phyloP scores from a whole-genome alignment of 2,888 invertebrate species.

The Diplazon laetatorius region DNA sequence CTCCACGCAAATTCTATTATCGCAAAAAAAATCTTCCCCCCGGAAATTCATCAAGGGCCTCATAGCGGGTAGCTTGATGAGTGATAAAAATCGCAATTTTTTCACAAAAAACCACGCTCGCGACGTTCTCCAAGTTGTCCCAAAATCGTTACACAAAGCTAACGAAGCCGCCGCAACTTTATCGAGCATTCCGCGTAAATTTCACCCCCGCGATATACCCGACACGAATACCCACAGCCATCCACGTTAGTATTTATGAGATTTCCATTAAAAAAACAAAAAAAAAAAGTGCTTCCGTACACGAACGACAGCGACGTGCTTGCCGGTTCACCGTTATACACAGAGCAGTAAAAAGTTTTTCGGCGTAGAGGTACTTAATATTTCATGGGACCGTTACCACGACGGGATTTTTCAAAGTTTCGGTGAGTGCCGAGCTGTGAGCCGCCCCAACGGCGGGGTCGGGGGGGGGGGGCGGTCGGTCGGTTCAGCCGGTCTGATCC shows the following conservation, averaged over 20 bases:
- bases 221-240: not conserved
- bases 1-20: not conserved
- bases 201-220: not conserved
- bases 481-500: not conserved
- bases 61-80: constrained; percentile 3
- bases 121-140: not conserved
- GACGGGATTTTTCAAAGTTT: constrained; percentile 61
- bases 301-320: not conserved
- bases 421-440: constrained; percentile 25
- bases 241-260: constrained; percentile 5
- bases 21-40: not conserved
- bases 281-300: not conserved
- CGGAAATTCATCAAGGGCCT: not conserved
- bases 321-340: constrained; percentile 14
- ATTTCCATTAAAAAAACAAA: not conserved
- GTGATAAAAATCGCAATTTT: constrained; percentile 26
- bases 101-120: not conserved
- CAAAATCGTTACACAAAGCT: constrained; percentile 13
- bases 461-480: too few species aligned
- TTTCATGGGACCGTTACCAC: constrained; percentile 63
- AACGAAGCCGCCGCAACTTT: constrained; percentile 23
- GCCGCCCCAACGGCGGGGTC: not conserved
- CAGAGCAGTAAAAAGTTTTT: constrained; percentile 52
- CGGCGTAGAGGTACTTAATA: constrained; percentile 61
- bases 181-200: constrained; percentile 6